A percentile compares a stretch with the other conserved stretches of the same genome.
phyloP scores from a whole-genome alignment of 1,140 invertebrate genomes.

The Saccostrea glomerata region DNA sequence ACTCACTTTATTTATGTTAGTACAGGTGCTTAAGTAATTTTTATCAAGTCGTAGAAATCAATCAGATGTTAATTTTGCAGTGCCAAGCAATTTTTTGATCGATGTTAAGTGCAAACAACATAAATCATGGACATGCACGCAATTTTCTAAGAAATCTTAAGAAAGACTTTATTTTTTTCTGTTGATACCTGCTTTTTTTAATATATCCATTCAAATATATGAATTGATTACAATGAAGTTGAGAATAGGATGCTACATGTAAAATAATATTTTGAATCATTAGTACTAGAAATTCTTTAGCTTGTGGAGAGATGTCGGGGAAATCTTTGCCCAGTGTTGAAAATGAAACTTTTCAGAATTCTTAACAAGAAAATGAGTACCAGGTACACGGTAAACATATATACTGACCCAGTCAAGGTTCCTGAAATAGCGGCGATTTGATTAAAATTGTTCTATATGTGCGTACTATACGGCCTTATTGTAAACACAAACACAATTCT shows the following conservation, averaged over 20 bases:
- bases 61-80: not conserved
- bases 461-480: not conserved
- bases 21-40: not conserved
- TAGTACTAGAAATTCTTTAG: too few relatives aligned
- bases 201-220: not conserved
- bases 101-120: not conserved
- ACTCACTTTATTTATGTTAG: not conserved
- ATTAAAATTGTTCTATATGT: not conserved
- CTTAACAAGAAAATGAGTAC: too few relatives aligned
- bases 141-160: not conserved
- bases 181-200: not conserved
- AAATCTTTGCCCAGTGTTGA: too few relatives aligned
- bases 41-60: not conserved
- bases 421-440: not conserved
- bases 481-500: not conserved
- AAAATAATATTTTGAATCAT: too few relatives aligned
- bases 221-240: too few relatives aligned
- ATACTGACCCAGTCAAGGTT: not conserved
- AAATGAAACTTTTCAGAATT: too few relatives aligned
- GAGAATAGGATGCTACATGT: too few relatives aligned
- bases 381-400: too few relatives aligned
- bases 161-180: not conserved
- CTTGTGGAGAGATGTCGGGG: too few relatives aligned
- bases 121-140: not conserved
- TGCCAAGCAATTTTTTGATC: constrained; percentile 5